Conservation (phyloP, 2,113 vertebrate genomes). For the Pluvialis apricaria region DNA sequence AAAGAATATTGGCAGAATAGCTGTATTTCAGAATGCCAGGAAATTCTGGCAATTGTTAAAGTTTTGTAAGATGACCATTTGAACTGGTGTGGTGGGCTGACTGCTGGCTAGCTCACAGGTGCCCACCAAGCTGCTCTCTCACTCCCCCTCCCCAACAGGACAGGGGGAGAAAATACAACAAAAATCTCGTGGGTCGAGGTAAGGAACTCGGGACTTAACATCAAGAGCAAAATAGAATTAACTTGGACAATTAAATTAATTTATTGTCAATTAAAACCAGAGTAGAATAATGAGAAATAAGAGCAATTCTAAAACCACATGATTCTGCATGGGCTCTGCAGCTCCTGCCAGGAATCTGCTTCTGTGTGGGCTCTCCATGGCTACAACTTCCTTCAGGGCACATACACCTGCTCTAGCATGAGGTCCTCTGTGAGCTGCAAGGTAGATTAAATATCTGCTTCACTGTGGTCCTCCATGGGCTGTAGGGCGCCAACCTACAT, state of each 20-base stretch:
- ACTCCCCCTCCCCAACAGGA: background rate
- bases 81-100: background rate
- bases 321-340: background rate
- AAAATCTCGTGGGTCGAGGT: rapidly evolving
- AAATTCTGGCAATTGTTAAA: background rate
- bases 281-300: background rate
- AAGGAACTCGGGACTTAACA: background rate
- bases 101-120: background rate
- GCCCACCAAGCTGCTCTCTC: background rate
- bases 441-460: background rate
- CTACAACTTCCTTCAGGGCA: background rate
- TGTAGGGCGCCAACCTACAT: rapidly evolving
- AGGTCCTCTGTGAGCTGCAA: background rate
- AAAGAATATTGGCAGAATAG: background rate
- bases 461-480: rapidly evolving
- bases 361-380: background rate
- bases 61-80: background rate
- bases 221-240: background rate
- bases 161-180: background rate
- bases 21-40: background rate
- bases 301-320: background rate
- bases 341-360: background rate
- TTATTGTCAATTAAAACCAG: background rate
- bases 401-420: background rate
- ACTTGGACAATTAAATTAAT: background rate